Conservation (phyloP, 2,113 vertebrate species). For the Oriolus oriolus region DNA sequence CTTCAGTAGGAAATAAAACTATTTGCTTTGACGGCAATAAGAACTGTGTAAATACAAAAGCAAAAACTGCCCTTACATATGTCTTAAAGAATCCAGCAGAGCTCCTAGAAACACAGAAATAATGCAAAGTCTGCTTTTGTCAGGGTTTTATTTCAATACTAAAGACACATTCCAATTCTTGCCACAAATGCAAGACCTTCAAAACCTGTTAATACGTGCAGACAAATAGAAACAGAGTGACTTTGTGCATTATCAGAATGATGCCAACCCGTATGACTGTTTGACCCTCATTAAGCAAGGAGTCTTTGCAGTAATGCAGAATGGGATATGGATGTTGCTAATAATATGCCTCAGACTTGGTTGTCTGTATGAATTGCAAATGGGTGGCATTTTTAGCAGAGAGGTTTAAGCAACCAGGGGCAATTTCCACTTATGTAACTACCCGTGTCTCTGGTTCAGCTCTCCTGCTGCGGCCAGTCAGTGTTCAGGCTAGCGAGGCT, state of each 20-base stretch:
- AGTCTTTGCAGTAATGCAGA: neutral
- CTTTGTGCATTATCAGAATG: neutral
- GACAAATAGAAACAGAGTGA: neutral
- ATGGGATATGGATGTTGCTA: neutral
- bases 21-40: neutral
- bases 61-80: neutral
- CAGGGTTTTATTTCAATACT: neutral
- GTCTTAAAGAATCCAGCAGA: neutral
- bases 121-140: neutral
- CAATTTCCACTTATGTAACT: neutral
- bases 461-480: neutral
- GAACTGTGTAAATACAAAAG: neutral
- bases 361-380: neutral
- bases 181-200: neutral
- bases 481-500: neutral
- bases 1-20: neutral
- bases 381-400: neutral
- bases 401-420: neutral
- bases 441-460: neutral
- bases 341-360: neutral
- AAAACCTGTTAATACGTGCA: neutral
- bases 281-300: neutral
- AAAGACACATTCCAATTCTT: neutral
- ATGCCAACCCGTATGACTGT: neutral
- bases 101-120: neutral